Conservation (phyloP, 2,888 invertebrate species). For the Cephus pygmeus region DNA sequence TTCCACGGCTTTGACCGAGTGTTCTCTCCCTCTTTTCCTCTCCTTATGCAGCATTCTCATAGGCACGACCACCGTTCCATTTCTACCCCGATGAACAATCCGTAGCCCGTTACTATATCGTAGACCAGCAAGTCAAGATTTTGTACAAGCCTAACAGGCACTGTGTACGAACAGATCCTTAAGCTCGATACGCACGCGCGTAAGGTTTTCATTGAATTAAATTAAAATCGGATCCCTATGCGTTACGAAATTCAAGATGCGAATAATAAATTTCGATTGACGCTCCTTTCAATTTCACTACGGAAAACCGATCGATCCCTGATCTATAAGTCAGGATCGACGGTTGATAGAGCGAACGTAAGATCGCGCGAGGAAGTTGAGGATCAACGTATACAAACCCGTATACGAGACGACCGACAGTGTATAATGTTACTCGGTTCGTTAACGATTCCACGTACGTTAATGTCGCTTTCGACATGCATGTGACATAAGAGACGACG, state of each 20-base stretch:
- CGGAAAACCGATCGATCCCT: background rate
- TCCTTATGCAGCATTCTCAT: background rate
- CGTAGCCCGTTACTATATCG: background rate
- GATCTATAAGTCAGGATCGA: background rate
- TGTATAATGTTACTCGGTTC: background rate
- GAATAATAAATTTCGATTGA: background rate
- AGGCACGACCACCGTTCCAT: background rate
- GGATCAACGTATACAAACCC: background rate
- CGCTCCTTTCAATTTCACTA: background rate
- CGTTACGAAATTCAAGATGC: too few species aligned
- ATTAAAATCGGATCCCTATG: too few species aligned
- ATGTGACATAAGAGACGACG: background rate
- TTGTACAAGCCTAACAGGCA: background rate
- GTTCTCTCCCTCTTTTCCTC: conserved; percentile 10
- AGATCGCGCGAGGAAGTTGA: background rate
- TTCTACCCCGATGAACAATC: background rate
- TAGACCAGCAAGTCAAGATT: background rate
- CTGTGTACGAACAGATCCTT: background rate
- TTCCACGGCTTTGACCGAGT: conserved; percentile 20
- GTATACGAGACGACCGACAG: background rate
- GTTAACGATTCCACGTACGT: background rate
- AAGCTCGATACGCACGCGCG: too few species aligned
- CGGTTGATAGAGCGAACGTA: background rate
- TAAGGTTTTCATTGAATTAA: too few species aligned
- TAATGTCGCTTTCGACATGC: background rate